Conservation (phyloP, 2,888 invertebrate genomes). For the Ormyrus rosae region DNA sequence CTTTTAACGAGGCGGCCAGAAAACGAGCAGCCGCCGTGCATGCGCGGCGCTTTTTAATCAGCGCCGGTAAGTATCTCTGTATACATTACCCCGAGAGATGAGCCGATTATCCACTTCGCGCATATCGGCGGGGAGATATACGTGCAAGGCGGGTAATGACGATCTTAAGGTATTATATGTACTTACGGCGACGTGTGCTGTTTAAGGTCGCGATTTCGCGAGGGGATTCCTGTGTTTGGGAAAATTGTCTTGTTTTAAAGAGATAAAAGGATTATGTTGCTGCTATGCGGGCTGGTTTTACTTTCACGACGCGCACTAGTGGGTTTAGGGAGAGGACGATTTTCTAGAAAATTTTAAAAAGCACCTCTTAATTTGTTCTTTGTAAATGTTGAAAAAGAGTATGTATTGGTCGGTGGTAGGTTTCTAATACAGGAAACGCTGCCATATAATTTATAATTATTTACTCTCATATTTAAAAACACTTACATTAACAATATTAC, state of each 20-base stretch:
- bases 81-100: neutral
- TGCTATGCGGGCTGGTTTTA: neutral
- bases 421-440: too few species aligned
- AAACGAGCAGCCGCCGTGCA: too few species aligned
- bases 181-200: neutral
- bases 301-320: too few species aligned
- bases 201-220: neutral
- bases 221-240: too few species aligned
- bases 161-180: neutral
- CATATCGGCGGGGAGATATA: neutral
- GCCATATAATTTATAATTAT: too few species aligned
- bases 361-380: too few species aligned
- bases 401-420: too few species aligned
- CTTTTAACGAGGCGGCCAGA: too few species aligned
- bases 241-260: neutral
- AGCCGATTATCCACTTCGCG: constrained; percentile 11
- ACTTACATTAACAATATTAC: neutral
- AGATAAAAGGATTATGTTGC: neutral
- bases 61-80: neutral
- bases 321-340: too few species aligned
- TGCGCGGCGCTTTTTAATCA: neutral
- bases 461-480: neutral
- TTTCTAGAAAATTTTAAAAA: too few species aligned
- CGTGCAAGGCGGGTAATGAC: neutral
- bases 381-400: too few species aligned